Conservation (phyloP, 2,113 vertebrate genomes). For the Spea multiplicata region DNA sequence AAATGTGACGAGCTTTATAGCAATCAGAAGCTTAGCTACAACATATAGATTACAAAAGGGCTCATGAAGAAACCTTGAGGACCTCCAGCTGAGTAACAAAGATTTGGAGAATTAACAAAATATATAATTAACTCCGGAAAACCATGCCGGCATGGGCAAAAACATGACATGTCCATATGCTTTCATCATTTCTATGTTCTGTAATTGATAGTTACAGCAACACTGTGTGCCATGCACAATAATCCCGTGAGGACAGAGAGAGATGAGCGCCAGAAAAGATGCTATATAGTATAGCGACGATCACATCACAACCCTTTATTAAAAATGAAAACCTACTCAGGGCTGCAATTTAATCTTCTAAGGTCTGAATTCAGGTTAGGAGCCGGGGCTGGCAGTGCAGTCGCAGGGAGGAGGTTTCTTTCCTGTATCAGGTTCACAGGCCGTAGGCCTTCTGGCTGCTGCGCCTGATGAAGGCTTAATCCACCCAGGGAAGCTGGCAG, state of each 20-base stretch:
- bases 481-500: slow-evolving; percentile 86
- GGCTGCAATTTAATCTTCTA: slow-evolving; percentile 90
- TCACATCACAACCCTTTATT: neutral
- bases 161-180: no score
- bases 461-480: slow-evolving; percentile 80
- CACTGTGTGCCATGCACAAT: no score
- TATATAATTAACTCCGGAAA: no score
- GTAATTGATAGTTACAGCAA: no score
- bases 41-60: neutral
- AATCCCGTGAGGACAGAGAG: no score
- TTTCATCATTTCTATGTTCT: no score
- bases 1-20: no score
- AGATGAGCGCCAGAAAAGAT: no score
- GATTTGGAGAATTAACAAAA: neutral
- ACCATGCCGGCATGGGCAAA: no score
- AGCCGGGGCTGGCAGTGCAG: slow-evolving; percentile 76
- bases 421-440: slow-evolving; percentile 91
- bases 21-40: no score
- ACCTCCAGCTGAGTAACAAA: neutral
- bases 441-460: slow-evolving; percentile 82
- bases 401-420: slow-evolving; percentile 79
- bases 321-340: slow-evolving; percentile 77
- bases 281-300: neutral
- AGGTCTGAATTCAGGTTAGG: slow-evolving; percentile 89
- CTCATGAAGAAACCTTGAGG: neutral